Evolutionary conservation across 2,113 vertebrate species (phyloP).

Genomic region (Myotis yumanensis): DNA sequence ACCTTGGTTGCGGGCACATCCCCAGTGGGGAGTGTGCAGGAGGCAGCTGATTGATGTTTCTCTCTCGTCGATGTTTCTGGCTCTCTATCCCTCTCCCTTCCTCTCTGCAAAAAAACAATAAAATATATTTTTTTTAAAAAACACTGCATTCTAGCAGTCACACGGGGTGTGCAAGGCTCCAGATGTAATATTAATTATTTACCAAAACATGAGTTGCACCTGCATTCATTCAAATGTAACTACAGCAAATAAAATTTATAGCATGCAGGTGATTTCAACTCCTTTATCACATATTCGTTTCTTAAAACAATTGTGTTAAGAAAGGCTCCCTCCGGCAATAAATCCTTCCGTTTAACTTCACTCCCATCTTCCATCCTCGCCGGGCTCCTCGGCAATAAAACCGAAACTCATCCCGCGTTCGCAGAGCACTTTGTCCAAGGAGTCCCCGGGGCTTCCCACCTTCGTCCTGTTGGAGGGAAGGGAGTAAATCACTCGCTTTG

Average conservation of each 20-base stretch:
- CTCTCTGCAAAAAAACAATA: no score
- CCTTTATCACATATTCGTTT: conserved; percentile 48
- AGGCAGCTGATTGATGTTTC: no score
- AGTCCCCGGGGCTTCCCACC: conserved; percentile 58
- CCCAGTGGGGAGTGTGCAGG: no score
- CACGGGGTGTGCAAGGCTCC: background rate
- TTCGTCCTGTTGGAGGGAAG: conserved; percentile 13
- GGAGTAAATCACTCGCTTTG: conserved; percentile 57
- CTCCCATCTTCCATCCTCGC: conserved; percentile 34
- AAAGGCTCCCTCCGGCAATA: conserved; percentile 53
- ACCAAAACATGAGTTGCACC: conserved; percentile 54
- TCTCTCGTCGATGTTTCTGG: no score
- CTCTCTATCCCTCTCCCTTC: no score
- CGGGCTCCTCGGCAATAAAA: conserved; percentile 58
- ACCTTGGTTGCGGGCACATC: no score
- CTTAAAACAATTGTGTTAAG: conserved; percentile 65
- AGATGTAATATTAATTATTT: conserved; percentile 55
- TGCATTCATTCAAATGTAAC: conserved; percentile 36
- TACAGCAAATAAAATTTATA: conserved; percentile 34
- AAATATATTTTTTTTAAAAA: background rate
- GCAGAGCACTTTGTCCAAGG: conserved; percentile 64
- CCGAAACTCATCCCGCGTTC: conserved; percentile 55
- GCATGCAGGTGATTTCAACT: conserved; percentile 18
- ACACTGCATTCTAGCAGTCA: background rate
- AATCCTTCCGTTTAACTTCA: conserved; percentile 54